Percentiles rank a stretch among this genome's conserved stretches.
Conservation (phyloP, 2,113 vertebrate genomes). For the Paradoxurus hermaphroditus region DNA sequence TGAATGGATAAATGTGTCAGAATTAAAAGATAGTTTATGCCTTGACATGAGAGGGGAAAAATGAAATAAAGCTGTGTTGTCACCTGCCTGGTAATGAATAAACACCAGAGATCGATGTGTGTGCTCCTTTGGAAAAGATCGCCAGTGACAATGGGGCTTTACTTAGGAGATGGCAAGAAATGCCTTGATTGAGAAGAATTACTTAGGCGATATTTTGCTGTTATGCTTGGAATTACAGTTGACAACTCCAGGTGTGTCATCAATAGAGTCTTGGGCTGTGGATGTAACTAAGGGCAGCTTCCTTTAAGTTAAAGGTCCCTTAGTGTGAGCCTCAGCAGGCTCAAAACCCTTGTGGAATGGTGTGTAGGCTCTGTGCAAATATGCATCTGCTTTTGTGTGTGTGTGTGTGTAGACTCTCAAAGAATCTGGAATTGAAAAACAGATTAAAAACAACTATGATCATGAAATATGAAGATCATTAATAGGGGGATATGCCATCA, state of each 20-base stretch:
- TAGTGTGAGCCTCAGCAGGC: not conserved
- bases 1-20: conserved; percentile 67
- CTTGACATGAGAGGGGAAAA: conserved; percentile 46
- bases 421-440: conserved; percentile 1
- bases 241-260: conserved; percentile 28
- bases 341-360: not conserved
- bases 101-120: conserved; percentile 19
- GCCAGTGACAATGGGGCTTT: not conserved
- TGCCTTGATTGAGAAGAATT: conserved; percentile 46
- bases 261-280: not conserved
- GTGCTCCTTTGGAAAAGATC: conserved; percentile 48
- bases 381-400: not conserved
- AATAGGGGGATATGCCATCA: not conserved
- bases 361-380: not conserved
- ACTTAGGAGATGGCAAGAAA: conserved; percentile 19
- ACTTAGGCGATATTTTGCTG: conserved; percentile 22
- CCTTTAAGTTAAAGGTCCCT: not conserved
- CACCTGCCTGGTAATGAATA: conserved; percentile 27
- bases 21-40: conserved; percentile 69
- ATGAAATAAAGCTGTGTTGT: conserved; percentile 54
- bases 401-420: not conserved
- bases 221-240: conserved; percentile 23
- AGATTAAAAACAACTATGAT: not conserved
- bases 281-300: not conserved
- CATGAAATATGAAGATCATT: not conserved